Conservation (phyloP, 2,888 invertebrate genomes). For the Enoplolaimus lenunculus region DNA sequence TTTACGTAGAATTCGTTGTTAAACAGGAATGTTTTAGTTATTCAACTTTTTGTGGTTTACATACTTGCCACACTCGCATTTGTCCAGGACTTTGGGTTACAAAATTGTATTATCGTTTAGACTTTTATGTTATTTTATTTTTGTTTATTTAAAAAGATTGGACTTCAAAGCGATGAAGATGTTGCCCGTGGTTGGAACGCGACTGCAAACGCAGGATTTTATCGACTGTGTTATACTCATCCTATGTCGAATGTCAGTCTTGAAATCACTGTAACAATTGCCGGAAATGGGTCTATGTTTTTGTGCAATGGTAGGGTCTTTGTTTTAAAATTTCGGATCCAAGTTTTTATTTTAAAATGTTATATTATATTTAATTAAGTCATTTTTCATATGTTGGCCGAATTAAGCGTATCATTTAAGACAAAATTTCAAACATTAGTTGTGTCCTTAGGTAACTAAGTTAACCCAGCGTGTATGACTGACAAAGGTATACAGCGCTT, state of each 20-base stretch:
- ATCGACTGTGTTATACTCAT: conserved; percentile 2
- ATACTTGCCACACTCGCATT: too few relatives aligned
- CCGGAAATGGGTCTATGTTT: neutral
- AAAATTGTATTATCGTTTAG: too few relatives aligned
- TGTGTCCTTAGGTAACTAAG: neutral
- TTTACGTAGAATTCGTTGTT: too few relatives aligned
- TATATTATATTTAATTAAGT: neutral
- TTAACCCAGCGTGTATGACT: too few relatives aligned
- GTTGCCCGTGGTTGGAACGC: neutral
- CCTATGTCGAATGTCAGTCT: neutral
- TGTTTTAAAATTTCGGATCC: neutral
- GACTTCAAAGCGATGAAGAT: neutral
- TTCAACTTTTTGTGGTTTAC: too few relatives aligned
- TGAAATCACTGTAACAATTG: neutral
- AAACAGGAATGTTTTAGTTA: too few relatives aligned
- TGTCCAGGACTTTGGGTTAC: too few relatives aligned
- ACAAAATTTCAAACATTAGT: neutral
- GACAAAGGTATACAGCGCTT: too few relatives aligned
- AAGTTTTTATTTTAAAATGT: neutral
- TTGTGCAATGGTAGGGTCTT: conserved; percentile 2
- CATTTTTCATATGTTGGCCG: neutral
- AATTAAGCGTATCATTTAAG: neutral
- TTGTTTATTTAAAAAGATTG: neutral
- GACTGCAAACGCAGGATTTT: neutral
- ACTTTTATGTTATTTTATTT: too few relatives aligned